Evolutionary conservation across 2,888 invertebrate species (phyloP).

Genomic region (Plusia festucae): DNA sequence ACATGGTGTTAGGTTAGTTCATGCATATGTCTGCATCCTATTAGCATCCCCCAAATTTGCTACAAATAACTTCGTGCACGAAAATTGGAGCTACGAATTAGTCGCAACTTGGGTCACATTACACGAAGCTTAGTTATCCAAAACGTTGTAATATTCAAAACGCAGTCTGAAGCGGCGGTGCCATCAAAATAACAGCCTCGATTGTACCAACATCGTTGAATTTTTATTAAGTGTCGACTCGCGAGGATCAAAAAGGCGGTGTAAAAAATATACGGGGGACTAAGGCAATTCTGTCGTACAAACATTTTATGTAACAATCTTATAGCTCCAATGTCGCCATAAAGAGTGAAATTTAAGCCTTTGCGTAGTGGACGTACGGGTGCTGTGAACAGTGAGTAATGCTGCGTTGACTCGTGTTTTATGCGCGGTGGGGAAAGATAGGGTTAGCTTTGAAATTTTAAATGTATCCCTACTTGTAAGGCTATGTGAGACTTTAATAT

Average conservation of each 20-base stretch:
- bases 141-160: slow-evolving; percentile 40
- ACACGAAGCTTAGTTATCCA: slow-evolving; percentile 34
- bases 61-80: slow-evolving; percentile 27
- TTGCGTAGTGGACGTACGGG: slow-evolving; percentile 55
- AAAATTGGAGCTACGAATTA: slow-evolving; percentile 34
- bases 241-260: slow-evolving; percentile 64
- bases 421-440: slow-evolving; percentile 27
- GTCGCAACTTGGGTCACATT: slow-evolving; percentile 24
- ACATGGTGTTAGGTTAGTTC: slow-evolving; percentile 6
- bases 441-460: slow-evolving; percentile 22
- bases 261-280: slow-evolving; percentile 75
- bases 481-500: too few species aligned
- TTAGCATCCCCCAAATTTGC: neutral
- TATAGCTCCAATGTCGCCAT: slow-evolving; percentile 69
- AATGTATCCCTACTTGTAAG: neutral
- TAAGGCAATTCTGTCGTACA: slow-evolving; percentile 72
- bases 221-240: slow-evolving; percentile 76
- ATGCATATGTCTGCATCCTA: slow-evolving; percentile 7
- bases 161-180: slow-evolving; percentile 44
- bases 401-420: slow-evolving; percentile 21
- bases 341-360: slow-evolving; percentile 75
- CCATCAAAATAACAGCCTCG: slow-evolving; percentile 64
- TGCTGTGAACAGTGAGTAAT: slow-evolving; percentile 25
- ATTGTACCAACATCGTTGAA: slow-evolving; percentile 68
- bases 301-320: slow-evolving; percentile 75